Evolutionary conservation across 2,797 vertebrate species (phyloP).

Genomic region (Psittacula echo): DNA sequence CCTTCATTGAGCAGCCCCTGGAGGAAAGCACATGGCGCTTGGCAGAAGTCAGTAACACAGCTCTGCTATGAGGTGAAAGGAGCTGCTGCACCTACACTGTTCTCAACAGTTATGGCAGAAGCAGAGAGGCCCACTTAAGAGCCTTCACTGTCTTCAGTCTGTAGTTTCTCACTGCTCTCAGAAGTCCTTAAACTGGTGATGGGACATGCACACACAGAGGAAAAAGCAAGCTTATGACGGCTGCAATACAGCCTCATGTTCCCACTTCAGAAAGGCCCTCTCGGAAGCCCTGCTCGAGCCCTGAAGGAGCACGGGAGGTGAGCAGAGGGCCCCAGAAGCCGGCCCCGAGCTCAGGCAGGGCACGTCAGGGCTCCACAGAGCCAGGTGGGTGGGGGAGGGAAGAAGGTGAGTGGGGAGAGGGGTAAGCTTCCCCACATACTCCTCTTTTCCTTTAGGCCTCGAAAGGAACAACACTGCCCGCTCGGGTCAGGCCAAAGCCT

Average conservation of each 20-base stretch:
- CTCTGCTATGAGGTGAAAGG: rapidly evolving
- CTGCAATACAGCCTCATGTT: rapidly evolving
- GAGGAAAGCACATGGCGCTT: rapidly evolving
- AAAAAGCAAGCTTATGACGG: background rate
- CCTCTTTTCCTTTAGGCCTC: too few species aligned
- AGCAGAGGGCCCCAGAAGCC: too few species aligned
- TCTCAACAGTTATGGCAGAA: rapidly evolving
- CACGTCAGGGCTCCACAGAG: rapidly evolving
- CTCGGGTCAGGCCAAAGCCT: too few species aligned
- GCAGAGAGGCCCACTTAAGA: background rate
- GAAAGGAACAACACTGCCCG: too few species aligned
- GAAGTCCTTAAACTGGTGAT: rapidly evolving
- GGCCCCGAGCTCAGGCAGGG: rapidly evolving
- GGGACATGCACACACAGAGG: rapidly evolving
- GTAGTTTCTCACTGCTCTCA: background rate
- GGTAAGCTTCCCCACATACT: rapidly evolving
- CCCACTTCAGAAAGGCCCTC: background rate
- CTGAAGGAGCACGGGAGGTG: rapidly evolving
- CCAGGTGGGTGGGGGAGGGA: rapidly evolving
- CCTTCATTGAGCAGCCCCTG: background rate
- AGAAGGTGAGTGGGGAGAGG: rapidly evolving
- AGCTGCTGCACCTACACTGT: background rate
- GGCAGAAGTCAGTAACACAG: background rate
- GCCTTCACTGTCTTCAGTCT: rapidly evolving
- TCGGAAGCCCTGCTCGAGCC: background rate